These are phyloP conservation scores for Microcebus ravelobensis DNA, from an alignment of 2,113 vertebrate genomes.

Conservation along the genomic window DNA sequence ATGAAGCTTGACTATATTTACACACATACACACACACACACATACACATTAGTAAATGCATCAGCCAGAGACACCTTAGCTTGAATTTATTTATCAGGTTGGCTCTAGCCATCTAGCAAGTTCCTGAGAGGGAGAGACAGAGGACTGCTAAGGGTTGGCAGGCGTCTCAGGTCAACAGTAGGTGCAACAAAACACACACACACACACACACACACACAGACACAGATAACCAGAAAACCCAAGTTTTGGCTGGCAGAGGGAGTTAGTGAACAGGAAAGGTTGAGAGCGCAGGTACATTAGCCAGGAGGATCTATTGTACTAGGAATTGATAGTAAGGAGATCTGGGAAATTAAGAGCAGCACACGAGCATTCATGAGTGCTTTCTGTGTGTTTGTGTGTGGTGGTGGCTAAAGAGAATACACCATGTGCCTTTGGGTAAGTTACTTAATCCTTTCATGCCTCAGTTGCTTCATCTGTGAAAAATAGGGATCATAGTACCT, in stretches of 20 bases:
- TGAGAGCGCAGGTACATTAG: background rate
- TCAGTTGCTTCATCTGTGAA: slow-evolving; percentile 1
- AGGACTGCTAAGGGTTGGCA: background rate
- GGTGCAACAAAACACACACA: too few species aligned
- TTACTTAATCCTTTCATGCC: background rate
- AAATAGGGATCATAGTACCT: background rate
- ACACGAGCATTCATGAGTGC: background rate
- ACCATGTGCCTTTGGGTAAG: background rate
- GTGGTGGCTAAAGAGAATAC: background rate
- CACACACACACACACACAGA: too few species aligned
- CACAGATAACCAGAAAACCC: too few species aligned
- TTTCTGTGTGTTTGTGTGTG: background rate
- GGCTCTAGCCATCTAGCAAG: background rate
- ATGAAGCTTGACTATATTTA: background rate
- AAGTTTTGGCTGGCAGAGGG: background rate
- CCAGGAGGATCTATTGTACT: background rate
- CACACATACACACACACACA: background rate
- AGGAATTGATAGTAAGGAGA: background rate
- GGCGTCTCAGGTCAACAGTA: background rate
- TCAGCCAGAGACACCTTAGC: background rate
- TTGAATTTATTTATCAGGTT: background rate
- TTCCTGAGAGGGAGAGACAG: background rate
- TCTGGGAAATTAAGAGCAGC: background rate
- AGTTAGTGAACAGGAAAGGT: background rate
- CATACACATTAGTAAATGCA: background rate